These are phyloP conservation scores for Camptogramma bilineatum DNA, from an alignment of 2,888 invertebrate species.

Conservation along the genomic window DNA sequence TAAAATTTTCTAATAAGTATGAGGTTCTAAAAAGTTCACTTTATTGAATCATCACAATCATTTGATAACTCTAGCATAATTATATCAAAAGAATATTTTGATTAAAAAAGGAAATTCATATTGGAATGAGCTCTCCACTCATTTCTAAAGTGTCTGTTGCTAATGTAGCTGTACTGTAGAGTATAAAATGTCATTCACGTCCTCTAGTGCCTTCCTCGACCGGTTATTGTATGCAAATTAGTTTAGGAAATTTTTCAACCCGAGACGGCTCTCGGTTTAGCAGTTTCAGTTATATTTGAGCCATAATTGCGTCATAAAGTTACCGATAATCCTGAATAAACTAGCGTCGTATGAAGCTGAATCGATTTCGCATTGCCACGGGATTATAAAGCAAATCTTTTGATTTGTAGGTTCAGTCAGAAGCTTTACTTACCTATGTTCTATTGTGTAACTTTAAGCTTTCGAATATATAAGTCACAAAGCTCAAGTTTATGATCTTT, in stretches of 20 bases:
- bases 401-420: slow-evolving; percentile 12
- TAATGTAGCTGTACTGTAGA: slow-evolving; percentile 3
- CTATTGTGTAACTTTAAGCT: not conserved
- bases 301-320: slow-evolving; percentile 31
- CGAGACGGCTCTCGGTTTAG: slow-evolving; percentile 40
- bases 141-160: not conserved
- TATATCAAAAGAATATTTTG: no score
- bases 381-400: slow-evolving; percentile 19
- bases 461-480: not conserved
- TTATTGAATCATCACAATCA: no score
- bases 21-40: no score
- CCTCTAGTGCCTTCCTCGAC: slow-evolving; percentile 60
- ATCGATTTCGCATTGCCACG: slow-evolving; percentile 24
- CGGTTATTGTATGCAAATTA: slow-evolving; percentile 82
- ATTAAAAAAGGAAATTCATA: not conserved
- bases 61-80: no score
- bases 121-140: not conserved
- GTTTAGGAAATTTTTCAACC: slow-evolving; percentile 67
- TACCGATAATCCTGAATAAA: slow-evolving; percentile 29
- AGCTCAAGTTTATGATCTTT: not conserved
- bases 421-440: not conserved
- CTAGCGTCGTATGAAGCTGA: slow-evolving; percentile 18
- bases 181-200: slow-evolving; percentile 50
- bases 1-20: no score
- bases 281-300: slow-evolving; percentile 37